Base-by-base conservation (phyloP, 2,888 invertebrate species). In the Cylloceria caligata region DNA sequence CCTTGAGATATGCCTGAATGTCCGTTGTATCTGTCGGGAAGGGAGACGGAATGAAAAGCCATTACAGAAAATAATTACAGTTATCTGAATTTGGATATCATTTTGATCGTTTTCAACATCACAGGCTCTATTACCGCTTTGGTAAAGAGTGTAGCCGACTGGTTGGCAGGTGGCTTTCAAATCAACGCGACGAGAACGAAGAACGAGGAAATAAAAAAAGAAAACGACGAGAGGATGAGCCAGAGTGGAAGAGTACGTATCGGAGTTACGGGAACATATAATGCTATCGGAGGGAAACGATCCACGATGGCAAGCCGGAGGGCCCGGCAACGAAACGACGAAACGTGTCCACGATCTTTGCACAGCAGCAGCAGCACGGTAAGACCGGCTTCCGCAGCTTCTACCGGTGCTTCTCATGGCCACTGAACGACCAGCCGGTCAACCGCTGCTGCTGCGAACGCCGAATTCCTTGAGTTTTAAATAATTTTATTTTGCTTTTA, bases 401-500 rank as follows among this genome's bases (percentile, higher is more conserved):
- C 5, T 62, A 39, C 30, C 11, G 36, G 36, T 47, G 76, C 45
- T 39, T 34, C 71, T 11, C 39, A 19, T 77, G 67, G 42, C 42
- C 11, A 24, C 24, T 11, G 64, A 24, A 64, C 42, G 24, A 64
- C 13, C 39, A 64, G 42, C 64, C 64, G 42, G 39, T 64, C 67
- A 60, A 30, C 34, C 30, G 68, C 55, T 84, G 82, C 74, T 27
- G 30, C 71, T 45, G 62, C 45, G 55, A 83, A 87, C 87, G 87
- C 86, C 89, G 88, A 90, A 90, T 90, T 90, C 88, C 86, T 83
- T 84, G 85, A 84, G 83, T 87, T 90, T 89, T 86, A 88, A 89
- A 89, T 90, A 88, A 90, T 90, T 90, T 90, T 90, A 90, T 89
- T 89, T 90, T 87, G 86, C 88, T 88, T 89, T 90, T 89, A 89